Conservation (phyloP, 2,888 invertebrate species). For the Lingula anatina region DNA sequence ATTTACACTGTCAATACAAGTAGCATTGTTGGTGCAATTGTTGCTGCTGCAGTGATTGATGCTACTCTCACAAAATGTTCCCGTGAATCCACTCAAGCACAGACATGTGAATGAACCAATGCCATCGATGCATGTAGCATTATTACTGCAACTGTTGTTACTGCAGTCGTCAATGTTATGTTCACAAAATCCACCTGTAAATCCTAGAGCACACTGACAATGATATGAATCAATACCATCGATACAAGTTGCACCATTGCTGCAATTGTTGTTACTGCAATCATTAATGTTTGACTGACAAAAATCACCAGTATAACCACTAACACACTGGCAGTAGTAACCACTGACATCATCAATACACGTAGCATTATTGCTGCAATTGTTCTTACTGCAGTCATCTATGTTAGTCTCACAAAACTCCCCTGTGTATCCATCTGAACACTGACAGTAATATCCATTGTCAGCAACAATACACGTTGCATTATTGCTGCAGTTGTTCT, state of each 20-base stretch:
- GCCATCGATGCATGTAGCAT: too few relatives aligned
- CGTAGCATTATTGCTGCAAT: constrained; percentile 56
- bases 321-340: constrained; percentile 27
- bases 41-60: too few relatives aligned
- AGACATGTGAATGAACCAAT: constrained; percentile 8
- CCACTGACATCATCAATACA: constrained; percentile 11
- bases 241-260: constrained; percentile 7
- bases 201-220: constrained; percentile 9
- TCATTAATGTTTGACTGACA: constrained; percentile 3
- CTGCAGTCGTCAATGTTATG: constrained; percentile 10
- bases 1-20: too few relatives aligned
- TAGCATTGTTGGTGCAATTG: too few relatives aligned
- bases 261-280: constrained; percentile 9
- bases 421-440: constrained; percentile 76
- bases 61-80: too few relatives aligned
- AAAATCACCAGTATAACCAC: constrained; percentile 15
- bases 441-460: constrained; percentile 67
- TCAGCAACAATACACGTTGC: constrained; percentile 64
- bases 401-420: constrained; percentile 62
- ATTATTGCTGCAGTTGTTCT: constrained; percentile 87
- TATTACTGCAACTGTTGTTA: constrained; percentile 10
- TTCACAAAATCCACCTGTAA: constrained; percentile 5
- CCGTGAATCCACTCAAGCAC: too few relatives aligned
- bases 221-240: constrained; percentile 10
- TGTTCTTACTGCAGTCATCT: constrained; percentile 40